Evolutionary conservation across 2,797 vertebrate species (phyloP).

Genomic region (Alcedo atthis): DNA sequence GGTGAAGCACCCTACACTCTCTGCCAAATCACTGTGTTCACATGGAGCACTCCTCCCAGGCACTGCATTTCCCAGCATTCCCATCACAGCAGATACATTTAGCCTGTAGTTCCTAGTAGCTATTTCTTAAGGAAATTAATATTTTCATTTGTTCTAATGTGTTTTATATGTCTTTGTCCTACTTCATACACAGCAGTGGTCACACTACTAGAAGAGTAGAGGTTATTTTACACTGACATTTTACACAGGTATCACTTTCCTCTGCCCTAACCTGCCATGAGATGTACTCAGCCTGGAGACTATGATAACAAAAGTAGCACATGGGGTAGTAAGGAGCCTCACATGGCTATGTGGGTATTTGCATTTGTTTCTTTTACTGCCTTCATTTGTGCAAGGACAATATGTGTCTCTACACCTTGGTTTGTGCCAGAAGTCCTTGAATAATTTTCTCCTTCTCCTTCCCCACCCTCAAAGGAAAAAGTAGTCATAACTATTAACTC

Average conservation of each 20-base stretch:
- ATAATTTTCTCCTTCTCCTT: neutral
- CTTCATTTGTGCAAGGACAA: neutral
- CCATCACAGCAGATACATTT: neutral
- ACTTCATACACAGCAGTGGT: neutral
- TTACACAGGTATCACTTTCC: neutral
- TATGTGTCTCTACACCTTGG: neutral
- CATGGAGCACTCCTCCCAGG: neutral
- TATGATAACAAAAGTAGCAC: neutral
- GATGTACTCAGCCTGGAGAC: neutral
- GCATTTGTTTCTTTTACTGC: neutral
- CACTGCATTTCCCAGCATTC: neutral
- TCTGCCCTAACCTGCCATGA: neutral
- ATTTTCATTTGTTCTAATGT: neutral
- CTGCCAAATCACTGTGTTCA: neutral
- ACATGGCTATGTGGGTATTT: neutral
- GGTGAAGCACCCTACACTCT: neutral
- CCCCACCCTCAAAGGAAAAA: neutral
- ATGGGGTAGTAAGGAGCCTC: neutral
- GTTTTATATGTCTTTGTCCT: neutral
- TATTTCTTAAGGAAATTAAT: neutral
- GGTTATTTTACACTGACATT: neutral
- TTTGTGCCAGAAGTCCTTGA: neutral
- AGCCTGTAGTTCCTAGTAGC: neutral
- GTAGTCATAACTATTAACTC: neutral
- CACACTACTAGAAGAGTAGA: neutral